Conservation (phyloP, 1,140 invertebrate genomes). For the Helicoverpa armigera region DNA sequence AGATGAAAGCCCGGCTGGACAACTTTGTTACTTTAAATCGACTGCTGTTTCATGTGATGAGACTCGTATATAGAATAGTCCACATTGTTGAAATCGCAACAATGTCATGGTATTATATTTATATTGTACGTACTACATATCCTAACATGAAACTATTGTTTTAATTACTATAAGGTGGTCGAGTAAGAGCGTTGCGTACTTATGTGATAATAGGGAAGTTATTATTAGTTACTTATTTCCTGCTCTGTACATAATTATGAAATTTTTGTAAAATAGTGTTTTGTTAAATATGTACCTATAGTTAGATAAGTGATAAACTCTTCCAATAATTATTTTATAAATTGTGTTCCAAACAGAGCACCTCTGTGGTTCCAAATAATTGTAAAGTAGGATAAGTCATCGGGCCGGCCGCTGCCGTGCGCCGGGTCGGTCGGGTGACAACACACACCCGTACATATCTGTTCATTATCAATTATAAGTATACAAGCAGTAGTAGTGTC, state of each 20-base stretch:
- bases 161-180: conserved; percentile 67
- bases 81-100: conserved; percentile 55
- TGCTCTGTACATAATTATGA: conserved; percentile 77
- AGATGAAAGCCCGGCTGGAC: conserved; percentile 78
- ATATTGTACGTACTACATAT: conserved; percentile 70
- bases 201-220: conserved; percentile 84
- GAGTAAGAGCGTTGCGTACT: conserved; percentile 78
- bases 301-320: conserved; percentile 59
- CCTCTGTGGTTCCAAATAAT: conserved; percentile 53
- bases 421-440: not conserved
- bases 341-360: conserved; percentile 56
- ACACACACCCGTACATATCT: conserved; percentile 32
- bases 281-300: conserved; percentile 60
- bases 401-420: not conserved
- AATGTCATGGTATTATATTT: conserved; percentile 76
- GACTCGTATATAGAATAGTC: conserved; percentile 65
- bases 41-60: conserved; percentile 84
- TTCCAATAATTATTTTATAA: conserved; percentile 62
- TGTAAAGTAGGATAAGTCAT: conserved; percentile 44
- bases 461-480: conserved; percentile 28
- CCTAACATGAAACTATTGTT: conserved; percentile 74
- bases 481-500: conserved; percentile 32
- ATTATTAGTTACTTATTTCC: conserved; percentile 80
- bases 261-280: conserved; percentile 58
- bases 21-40: conserved; percentile 78